Base-by-base conservation (phyloP, 2,113 vertebrate species). In the Cavia aperea region DNA sequence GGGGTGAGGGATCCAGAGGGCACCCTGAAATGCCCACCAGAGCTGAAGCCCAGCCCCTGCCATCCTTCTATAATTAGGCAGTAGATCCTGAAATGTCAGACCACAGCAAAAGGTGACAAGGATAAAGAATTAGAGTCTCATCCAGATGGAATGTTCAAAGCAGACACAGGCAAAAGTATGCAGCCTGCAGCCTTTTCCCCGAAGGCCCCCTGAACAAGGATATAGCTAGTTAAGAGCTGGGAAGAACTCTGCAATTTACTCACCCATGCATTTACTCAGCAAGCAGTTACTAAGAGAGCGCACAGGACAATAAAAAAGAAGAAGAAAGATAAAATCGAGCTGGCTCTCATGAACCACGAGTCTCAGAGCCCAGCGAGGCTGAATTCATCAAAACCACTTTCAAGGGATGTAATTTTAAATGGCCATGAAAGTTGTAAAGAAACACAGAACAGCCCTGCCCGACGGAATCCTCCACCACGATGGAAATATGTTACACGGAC, bases 11-110 rank as follows among this genome's bases (percentile, higher is more conserved):
- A 13, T 23, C 4, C 36, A 33, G 33, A 29, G 51, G 26, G 33
- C 16, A 29, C n/a, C 4, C 13, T 1, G 0, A 9, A 3, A 46
- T 11, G 21, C 11, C 21, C 26, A 24, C 23, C 43, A 1, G 43
- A 14, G 62, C 26, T 29, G 63, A 13, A 39, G 58, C 13, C 56
- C 62, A 46, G 12, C 16, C 29, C 36, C 9, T 16, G 36, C 21
- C 31, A 29, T 0, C 8, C 78, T 49, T 60, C 70, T 15, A 68
- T 11, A 10, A 39, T 0, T 7, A 72, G 65, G 33, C 49, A 87
- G 5, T 1, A 43, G 81, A 39, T 15, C 78, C 72, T 65, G 72
- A 81, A 75, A 77, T 39, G n/a, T 26, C 14, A 60, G 18, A 29
- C 83, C 56, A 24, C 9, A 0, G 16, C 29, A 62, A 58, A 81